phyloP scores from a whole-genome alignment of 2,113 vertebrate genomes.

The Heliornis fulica region DNA sequence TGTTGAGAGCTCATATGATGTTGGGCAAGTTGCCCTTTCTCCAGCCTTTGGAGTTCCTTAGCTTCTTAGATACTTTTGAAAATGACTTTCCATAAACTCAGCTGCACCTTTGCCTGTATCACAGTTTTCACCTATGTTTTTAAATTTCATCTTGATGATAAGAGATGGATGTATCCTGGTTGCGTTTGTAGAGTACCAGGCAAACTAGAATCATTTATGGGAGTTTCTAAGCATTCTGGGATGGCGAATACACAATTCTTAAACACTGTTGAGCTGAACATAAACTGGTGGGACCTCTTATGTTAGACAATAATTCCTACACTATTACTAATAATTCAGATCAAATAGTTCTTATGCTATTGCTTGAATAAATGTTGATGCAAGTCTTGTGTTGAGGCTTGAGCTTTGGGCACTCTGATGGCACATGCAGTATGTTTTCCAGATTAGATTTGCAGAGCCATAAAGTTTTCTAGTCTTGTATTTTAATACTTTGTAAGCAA shows the following conservation, averaged over 20 bases:
- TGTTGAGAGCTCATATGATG: not conserved
- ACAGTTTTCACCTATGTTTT: not conserved
- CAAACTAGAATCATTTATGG: not conserved
- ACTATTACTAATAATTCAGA: not conserved
- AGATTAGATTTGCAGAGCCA: not conserved
- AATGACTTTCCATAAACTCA: not conserved
- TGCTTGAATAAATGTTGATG: not conserved
- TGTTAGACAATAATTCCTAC: not conserved
- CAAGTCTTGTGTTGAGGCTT: not conserved
- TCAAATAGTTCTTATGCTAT: not conserved
- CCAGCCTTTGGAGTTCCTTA: not conserved
- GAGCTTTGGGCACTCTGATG: not conserved
- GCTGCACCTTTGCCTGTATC: not conserved
- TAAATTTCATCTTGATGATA: not conserved
- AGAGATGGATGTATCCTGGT: not conserved
- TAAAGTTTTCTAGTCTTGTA: not conserved
- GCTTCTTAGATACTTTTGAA: not conserved
- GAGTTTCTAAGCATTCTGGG: not conserved
- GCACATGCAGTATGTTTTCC: not conserved
- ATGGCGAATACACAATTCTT: not conserved
- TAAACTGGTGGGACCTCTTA: not conserved
- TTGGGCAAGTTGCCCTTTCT: not conserved
- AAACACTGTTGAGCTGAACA: not conserved
- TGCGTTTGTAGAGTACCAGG: not conserved
- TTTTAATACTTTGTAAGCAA: not conserved